Conservation (phyloP, 2,113 vertebrate species). For the Ciconia stormi region DNA sequence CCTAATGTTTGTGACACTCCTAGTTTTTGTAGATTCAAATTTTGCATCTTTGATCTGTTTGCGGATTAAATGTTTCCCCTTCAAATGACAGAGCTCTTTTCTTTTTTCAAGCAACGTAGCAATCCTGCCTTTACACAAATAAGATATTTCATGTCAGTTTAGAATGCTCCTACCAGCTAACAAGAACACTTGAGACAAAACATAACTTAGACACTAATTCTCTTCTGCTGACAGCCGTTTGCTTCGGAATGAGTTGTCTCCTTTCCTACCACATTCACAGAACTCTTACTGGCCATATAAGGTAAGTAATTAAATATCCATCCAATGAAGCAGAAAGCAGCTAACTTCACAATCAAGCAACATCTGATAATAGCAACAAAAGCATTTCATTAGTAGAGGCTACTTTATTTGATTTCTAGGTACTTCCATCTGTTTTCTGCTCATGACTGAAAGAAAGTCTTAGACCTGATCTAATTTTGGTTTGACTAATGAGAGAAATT, state of each 20-base stretch:
- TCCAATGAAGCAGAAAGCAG: background rate
- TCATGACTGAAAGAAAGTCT: background rate
- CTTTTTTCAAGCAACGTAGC: background rate
- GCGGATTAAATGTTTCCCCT: background rate
- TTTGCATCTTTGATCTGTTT: background rate
- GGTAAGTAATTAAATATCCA: background rate
- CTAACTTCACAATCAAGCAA: background rate
- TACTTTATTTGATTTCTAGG: background rate
- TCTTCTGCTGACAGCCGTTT: background rate
- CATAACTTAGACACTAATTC: background rate
- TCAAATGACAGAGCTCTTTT: background rate
- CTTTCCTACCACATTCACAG: background rate
- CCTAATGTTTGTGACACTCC: background rate
- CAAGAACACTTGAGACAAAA: background rate
- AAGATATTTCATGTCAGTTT: background rate
- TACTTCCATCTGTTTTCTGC: background rate
- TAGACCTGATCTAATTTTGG: background rate
- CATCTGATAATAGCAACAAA: background rate
- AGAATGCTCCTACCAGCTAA: background rate
- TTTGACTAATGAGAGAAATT: background rate
- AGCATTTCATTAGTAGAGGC: background rate
- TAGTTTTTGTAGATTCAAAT: background rate
- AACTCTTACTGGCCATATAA: background rate
- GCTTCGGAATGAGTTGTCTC: background rate
- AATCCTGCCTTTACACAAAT: background rate